phyloP scores from a whole-genome alignment of 2,797 vertebrate genomes.

The Thamnophis elegans region DNA sequence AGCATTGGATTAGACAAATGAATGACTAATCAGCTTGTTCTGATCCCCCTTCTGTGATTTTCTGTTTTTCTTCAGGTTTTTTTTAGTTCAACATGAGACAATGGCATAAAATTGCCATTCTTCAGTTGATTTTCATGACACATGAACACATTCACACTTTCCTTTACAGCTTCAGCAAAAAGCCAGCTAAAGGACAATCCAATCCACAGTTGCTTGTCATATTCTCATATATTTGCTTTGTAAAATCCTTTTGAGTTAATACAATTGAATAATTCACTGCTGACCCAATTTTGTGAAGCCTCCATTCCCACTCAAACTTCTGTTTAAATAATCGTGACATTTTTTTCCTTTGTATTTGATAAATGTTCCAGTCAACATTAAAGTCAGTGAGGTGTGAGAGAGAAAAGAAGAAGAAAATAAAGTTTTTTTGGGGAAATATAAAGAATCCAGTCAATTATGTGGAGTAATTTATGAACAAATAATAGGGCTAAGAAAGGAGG shows the following conservation, averaged over 20 bases:
- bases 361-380: conserved; percentile 37
- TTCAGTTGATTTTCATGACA: neutral
- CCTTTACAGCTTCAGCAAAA: neutral
- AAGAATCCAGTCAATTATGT: conserved; percentile 56
- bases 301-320: neutral
- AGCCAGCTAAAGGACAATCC: neutral
- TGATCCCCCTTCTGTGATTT: neutral
- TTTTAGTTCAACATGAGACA: neutral
- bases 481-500: conserved; percentile 62
- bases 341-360: conserved; percentile 44
- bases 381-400: conserved; percentile 13
- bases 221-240: neutral
- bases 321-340: conserved; percentile 15
- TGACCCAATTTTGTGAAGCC: conserved; percentile 8
- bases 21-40: neutral
- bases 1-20: neutral
- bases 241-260: neutral
- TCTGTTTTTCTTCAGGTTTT: neutral
- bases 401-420: conserved; percentile 4
- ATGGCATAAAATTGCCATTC: neutral
- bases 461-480: conserved; percentile 59
- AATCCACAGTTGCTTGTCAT: neutral
- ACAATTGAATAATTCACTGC: neutral
- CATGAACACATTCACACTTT: neutral
- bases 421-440: conserved; percentile 12